Conservation (phyloP, 2,797 vertebrate species). For the Nothura maculosa region DNA sequence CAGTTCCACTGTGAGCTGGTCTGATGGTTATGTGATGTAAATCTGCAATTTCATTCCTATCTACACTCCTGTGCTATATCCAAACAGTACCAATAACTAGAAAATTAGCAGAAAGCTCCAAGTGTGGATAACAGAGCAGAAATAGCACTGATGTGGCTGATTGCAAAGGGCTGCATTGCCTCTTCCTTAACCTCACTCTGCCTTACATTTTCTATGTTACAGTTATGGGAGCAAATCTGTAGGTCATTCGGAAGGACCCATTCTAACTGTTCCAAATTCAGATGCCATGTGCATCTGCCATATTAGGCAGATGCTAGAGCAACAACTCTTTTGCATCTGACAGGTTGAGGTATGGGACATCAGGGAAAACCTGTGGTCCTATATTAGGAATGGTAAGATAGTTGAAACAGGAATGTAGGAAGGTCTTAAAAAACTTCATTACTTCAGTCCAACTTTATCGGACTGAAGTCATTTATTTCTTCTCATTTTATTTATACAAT, state of each 20-base stretch:
- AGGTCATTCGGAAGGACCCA: neutral
- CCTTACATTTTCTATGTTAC: neutral
- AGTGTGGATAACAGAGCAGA: neutral
- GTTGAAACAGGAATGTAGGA: neutral
- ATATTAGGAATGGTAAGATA: neutral
- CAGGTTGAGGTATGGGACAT: neutral
- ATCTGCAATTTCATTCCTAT: neutral
- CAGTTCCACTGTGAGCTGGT: neutral
- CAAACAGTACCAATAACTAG: neutral
- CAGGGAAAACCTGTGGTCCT: neutral
- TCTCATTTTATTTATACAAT: no score
- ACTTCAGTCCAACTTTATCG: neutral
- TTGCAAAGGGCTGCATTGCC: neutral
- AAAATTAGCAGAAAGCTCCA: neutral
- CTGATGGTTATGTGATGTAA: neutral
- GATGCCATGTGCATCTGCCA: neutral
- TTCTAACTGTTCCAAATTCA: neutral
- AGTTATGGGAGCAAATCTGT: neutral
- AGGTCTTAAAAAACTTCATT: neutral
- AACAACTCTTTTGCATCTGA: neutral
- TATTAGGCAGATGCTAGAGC: neutral
- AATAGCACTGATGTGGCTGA: neutral
- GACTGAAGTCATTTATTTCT: neutral
- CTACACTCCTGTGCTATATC: rapidly evolving
- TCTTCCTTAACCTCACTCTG: neutral